Evolutionary conservation across 2,888 invertebrate species (phyloP).

Genomic region (Ophion costatus): DNA sequence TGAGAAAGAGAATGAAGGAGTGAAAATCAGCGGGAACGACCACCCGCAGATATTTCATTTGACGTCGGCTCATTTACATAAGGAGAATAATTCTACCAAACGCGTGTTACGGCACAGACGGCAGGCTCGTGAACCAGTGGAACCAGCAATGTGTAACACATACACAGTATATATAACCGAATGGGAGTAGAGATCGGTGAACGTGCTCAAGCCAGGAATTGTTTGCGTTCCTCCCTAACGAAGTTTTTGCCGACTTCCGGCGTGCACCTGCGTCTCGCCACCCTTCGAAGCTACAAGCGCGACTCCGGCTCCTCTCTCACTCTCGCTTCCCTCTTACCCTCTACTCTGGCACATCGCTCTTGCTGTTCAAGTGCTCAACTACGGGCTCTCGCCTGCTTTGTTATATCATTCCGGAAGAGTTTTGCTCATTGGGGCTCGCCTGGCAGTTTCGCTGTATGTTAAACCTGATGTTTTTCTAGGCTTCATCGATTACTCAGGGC

Average conservation of each 20-base stretch:
- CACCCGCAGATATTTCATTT: conserved; percentile 70
- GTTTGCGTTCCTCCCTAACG: conserved; percentile 77
- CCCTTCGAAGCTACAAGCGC: conserved; percentile 67
- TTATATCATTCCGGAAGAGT: conserved; percentile 61
- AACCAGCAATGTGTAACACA: conserved; percentile 55
- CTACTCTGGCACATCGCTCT: conserved; percentile 40
- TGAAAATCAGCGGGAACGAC: conserved; percentile 51
- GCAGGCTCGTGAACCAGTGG: conserved; percentile 54
- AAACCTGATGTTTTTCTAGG: conserved; percentile 33
- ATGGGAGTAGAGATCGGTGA: conserved; percentile 68
- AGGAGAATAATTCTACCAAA: conserved; percentile 75
- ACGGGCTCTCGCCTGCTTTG: conserved; percentile 46
- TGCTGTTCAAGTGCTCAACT: conserved; percentile 63
- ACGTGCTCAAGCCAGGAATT: conserved; percentile 73
- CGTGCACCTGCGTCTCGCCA: conserved; percentile 74
- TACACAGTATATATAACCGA: conserved; percentile 44
- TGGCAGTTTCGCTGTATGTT: conserved; percentile 26
- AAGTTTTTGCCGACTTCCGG: conserved; percentile 77
- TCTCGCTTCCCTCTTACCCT: conserved; percentile 41
- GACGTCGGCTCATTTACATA: conserved; percentile 75
- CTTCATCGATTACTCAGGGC: conserved; percentile 28
- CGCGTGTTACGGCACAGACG: conserved; percentile 66
- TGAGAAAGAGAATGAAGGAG: background rate
- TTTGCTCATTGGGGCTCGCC: conserved; percentile 58
- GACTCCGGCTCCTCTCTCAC: conserved; percentile 38